A percentile compares a stretch with the other conserved stretches of the same genome.
phyloP scores from a whole-genome alignment of 2,888 invertebrate species.

The Hirtodrosophila confusa region DNA sequence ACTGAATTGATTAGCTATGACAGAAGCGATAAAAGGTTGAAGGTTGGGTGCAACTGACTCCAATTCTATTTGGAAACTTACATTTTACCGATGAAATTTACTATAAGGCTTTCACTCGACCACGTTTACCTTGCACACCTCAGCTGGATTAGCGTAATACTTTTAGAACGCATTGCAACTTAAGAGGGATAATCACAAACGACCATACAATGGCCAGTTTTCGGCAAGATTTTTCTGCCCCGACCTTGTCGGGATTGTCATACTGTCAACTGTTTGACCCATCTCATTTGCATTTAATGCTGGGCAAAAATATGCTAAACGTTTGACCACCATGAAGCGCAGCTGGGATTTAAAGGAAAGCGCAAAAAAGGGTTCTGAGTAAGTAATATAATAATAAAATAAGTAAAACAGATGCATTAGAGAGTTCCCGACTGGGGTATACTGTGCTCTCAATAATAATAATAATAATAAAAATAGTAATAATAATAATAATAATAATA shows the following conservation, averaged over 20 bases:
- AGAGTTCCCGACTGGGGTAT: no score
- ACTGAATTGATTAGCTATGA: conserved; percentile 27
- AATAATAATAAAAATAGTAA: no score
- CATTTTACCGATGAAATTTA: no score
- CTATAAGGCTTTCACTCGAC: not conserved
- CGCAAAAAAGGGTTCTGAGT: no score
- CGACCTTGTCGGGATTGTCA: conserved; percentile 5
- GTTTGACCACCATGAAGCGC: no score
- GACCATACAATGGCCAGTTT: conserved; percentile 1
- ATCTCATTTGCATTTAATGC: conserved; percentile 8
- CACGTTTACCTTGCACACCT: not conserved
- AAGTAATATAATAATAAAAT: no score
- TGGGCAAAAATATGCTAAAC: not conserved
- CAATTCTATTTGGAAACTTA: no score
- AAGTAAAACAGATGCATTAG: no score
- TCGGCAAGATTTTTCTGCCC: not conserved
- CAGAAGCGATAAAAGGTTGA: conserved; percentile 16
- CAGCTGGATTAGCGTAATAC: conserved; percentile 25
- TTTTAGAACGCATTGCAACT: conserved; percentile 1
- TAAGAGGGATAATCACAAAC: conserved; percentile 19
- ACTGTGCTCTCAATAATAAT: no score
- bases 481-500: no score
- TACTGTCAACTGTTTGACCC: conserved; percentile 12
- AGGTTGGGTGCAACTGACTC: not conserved
- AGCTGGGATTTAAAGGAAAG: no score